Conservation (phyloP, 2,888 invertebrate genomes). For the Drosophila borborema region DNA sequence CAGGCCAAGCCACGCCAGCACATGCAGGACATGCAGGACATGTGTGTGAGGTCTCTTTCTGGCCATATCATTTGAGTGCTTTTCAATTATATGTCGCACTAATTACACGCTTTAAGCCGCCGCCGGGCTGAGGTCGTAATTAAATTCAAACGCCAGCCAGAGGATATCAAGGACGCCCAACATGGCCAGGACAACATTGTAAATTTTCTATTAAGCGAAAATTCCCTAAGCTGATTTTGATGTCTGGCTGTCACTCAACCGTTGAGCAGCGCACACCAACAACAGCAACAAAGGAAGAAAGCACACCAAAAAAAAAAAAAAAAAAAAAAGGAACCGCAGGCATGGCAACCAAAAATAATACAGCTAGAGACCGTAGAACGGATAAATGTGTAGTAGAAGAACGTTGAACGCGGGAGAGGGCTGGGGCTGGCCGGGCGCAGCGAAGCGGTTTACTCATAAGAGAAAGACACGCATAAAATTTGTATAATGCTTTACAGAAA, state of each 20-base stretch:
- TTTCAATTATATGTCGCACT: conserved; percentile 76
- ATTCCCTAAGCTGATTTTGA: conserved; percentile 77
- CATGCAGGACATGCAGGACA: conserved; percentile 16
- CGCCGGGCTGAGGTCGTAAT: conserved; percentile 67
- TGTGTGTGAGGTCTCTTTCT: conserved; percentile 2
- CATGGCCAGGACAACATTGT: conserved; percentile 61
- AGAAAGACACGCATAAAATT: conserved; percentile 52
- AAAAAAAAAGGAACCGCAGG: conserved; percentile 51
- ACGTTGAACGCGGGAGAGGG: no score
- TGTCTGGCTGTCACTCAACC: conserved; percentile 72
- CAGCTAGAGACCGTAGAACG: conserved; percentile 25
- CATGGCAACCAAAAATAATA: conserved; percentile 58
- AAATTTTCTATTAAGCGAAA: conserved; percentile 72
- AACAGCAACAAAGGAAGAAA: conserved; percentile 14
- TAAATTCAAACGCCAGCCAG: conserved; percentile 65
- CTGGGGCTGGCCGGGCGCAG: neutral
- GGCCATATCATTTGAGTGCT: conserved; percentile 73
- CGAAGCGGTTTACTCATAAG: neutral
- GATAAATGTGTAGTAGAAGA: neutral
- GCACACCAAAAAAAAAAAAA: no score
- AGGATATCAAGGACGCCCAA: conserved; percentile 31
- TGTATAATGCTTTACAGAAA: conserved; percentile 64
- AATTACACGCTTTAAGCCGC: conserved; percentile 74
- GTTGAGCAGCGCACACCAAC: conserved; percentile 36
- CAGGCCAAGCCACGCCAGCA: neutral